phyloP scores from a whole-genome alignment of 2,888 invertebrate genomes.

The Galerucella pusilla region DNA sequence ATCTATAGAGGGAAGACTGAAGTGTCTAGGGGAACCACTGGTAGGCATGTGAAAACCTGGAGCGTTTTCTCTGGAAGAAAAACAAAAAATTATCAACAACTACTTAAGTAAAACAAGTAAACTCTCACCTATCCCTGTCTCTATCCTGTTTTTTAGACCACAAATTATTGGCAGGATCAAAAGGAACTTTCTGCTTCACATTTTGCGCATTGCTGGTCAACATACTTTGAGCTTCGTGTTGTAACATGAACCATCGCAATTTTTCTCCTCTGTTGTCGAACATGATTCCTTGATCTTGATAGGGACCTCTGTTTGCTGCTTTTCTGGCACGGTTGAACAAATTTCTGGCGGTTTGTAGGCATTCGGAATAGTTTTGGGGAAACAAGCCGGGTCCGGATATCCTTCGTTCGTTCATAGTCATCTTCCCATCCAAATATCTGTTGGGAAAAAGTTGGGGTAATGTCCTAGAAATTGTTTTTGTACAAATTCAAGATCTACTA shows the following conservation, averaged over 20 bases:
- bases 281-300: slow-evolving; percentile 78
- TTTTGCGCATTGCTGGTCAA: slow-evolving; percentile 79
- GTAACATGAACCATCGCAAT: slow-evolving; percentile 89
- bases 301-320: slow-evolving; percentile 78
- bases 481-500: background rate
- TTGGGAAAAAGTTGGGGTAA: slow-evolving; percentile 6
- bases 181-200: slow-evolving; percentile 81
- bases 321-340: slow-evolving; percentile 82
- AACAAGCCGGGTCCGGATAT: slow-evolving; percentile 78
- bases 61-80: slow-evolving; percentile 37
- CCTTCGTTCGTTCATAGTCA: slow-evolving; percentile 78
- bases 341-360: slow-evolving; percentile 82
- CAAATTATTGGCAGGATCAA: slow-evolving; percentile 69
- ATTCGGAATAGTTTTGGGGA: slow-evolving; percentile 80
- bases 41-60: slow-evolving; percentile 56
- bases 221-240: slow-evolving; percentile 85
- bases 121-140: slow-evolving; percentile 29
- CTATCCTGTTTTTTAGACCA: slow-evolving; percentile 34
- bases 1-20: slow-evolving; percentile 76
- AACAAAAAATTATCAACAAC: background rate
- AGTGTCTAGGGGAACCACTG: slow-evolving; percentile 73
- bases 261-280: slow-evolving; percentile 77
- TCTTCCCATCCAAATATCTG: slow-evolving; percentile 72
- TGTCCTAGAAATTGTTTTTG: background rate
- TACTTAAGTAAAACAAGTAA: background rate